Base-by-base conservation (phyloP, 1,140 invertebrate genomes). In the Hylaeus volcanicus region DNA sequence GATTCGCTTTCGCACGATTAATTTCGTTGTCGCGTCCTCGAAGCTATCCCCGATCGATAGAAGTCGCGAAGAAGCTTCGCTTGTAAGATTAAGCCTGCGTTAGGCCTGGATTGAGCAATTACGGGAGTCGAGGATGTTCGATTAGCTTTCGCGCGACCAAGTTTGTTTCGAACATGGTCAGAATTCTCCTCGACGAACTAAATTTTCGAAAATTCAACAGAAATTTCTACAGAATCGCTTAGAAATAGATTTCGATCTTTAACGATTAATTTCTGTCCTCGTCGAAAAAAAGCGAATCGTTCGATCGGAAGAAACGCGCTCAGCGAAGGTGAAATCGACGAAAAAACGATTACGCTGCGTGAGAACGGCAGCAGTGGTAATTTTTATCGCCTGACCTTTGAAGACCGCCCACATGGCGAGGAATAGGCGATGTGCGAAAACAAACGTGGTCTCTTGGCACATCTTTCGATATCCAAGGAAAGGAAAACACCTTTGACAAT, bases 341-440 rank as follows among this genome's bases (percentile, higher is more conserved):
- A 77, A 61, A 51, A 3, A 39, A n/a, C 26, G 73, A n/a, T 81
- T 77, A 74, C 69, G 37, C 26, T 74, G 66, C 26, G 26, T n/a
- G 11, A 43, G 68, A 51, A 39, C 14, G 39, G 9, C 55, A 61
- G 60, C 69, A 48, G 51, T 4, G 58, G 48, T 14, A 45, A 83
- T 58, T 81, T 78, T 84, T 68, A 74, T 84, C 70, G 70, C 71
- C 66, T 72, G 75, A 87, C 65, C 74, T 87, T 86, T 80, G 26
- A 45, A 43, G 41, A 37, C 53, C 15, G 37, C 56, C 76, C 45
- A 79, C 51, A 45, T 60, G 39, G 56, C 9, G 43, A 43, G 39
- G 60, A 15, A 55, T 70, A 39, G 11, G 41, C 12, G n/a, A 48
- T 68, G 79, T 60, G 43, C 5, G 45, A 12, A 39, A 26, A 45